A percentile compares a stretch with the other conserved stretches of the same genome.
phyloP scores from a whole-genome alignment of 2,113 vertebrate species.

The Dasyurus viverrinus region DNA sequence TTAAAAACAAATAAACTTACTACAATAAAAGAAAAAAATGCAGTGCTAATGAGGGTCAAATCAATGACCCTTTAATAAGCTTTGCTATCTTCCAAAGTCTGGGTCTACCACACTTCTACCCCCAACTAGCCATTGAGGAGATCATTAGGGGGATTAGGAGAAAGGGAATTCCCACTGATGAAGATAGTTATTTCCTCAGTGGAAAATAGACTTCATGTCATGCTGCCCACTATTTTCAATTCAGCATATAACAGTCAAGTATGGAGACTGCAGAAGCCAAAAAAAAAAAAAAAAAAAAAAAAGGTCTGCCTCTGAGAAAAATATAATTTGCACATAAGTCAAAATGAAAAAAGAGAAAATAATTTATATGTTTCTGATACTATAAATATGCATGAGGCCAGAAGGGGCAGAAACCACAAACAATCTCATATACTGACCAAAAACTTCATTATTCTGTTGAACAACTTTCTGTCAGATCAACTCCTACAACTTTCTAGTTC shows the following conservation, averaged over 20 bases:
- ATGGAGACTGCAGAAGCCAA: background rate
- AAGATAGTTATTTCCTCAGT: background rate
- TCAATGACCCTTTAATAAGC: background rate
- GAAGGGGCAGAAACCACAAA: background rate
- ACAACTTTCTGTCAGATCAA: background rate
- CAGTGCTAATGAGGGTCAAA: background rate
- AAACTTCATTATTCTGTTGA: background rate
- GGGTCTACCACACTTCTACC: background rate
- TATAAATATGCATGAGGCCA: background rate
- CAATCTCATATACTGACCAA: background rate
- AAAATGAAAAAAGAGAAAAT: background rate
- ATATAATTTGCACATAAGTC: background rate
- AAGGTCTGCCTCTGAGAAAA: background rate
- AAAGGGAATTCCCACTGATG: background rate
- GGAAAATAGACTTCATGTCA: background rate
- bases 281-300: background rate
- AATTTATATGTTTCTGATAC: background rate
- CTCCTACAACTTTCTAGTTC: background rate
- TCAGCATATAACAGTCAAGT: background rate
- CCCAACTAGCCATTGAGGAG: background rate
- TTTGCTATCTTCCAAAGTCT: background rate
- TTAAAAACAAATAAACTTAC: too few species aligned
- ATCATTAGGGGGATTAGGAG: background rate
- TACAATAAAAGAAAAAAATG: too few species aligned
- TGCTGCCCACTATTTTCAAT: background rate